Conservation (phyloP, 2,797 vertebrate genomes). For the Acridotheres tristis region DNA sequence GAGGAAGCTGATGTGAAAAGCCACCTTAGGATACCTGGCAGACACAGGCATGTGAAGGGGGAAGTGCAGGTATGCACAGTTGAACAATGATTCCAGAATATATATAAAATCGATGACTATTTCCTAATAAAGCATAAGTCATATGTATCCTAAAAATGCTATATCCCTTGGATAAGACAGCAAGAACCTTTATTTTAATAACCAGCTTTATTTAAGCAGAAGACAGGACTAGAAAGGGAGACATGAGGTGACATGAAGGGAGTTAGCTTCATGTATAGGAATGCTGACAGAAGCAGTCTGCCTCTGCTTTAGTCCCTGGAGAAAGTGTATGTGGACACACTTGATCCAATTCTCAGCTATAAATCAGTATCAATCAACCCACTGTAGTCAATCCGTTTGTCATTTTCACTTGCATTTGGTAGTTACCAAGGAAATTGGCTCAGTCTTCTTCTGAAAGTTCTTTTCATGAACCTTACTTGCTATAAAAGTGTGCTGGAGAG, state of each 20-base stretch:
- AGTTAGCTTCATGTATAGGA: background rate
- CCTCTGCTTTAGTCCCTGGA: background rate
- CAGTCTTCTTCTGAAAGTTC: slow-evolving; percentile 8
- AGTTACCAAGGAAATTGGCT: slow-evolving; percentile 34
- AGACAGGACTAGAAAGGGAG: background rate
- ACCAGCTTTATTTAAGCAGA: background rate
- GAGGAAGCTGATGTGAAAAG: background rate
- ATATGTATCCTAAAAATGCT: background rate
- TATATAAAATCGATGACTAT: background rate
- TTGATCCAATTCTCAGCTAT: slow-evolving; percentile 41
- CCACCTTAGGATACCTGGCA: background rate
- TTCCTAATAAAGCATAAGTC: background rate
- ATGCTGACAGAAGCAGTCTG: slow-evolving; percentile 15
- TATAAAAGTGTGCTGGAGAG: background rate
- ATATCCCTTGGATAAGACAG: background rate
- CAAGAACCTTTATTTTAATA: background rate
- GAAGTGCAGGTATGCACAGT: background rate
- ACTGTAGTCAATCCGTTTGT: background rate
- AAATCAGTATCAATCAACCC: slow-evolving; percentile 45
- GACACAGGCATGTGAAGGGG: background rate
- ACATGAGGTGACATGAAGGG: background rate
- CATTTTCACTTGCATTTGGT: slow-evolving; percentile 40
- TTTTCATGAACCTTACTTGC: slow-evolving; percentile 14
- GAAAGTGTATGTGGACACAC: background rate
- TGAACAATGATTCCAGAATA: background rate